Conservation (phyloP, 1,140 invertebrate species). For the Caerostris darwini region DNA sequence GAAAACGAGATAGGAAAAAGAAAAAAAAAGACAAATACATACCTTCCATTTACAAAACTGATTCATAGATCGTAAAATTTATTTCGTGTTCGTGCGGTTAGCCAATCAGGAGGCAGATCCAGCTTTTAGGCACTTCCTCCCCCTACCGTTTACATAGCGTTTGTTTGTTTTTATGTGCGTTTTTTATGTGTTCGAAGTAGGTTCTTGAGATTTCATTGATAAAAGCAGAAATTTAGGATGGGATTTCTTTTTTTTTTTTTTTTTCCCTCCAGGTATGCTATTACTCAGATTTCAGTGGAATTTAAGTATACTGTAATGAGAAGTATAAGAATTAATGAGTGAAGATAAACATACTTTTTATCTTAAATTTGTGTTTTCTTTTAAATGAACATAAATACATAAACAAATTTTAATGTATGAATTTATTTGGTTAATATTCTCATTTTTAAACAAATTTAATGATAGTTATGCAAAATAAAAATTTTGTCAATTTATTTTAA, state of each 20-base stretch:
- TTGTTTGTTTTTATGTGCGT: conserved; percentile 14
- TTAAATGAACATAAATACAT: too few species aligned
- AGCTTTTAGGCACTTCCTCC: neutral
- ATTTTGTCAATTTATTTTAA: too few species aligned
- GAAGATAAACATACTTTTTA: too few species aligned
- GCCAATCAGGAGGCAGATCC: conserved; percentile 10
- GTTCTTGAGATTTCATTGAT: conserved; percentile 56
- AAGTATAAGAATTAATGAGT: too few species aligned
- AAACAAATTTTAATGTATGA: too few species aligned
- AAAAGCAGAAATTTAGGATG: neutral
- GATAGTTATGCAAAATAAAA: too few species aligned
- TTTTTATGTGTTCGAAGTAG: neutral
- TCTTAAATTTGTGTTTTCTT: too few species aligned
- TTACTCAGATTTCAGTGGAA: neutral
- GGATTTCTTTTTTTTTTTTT: too few species aligned
- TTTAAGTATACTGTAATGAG: neutral
- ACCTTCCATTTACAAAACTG: conserved; percentile 74
- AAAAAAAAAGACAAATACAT: conserved; percentile 18
- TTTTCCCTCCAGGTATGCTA: neutral
- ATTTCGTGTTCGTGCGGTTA: neutral
- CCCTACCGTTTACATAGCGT: neutral
- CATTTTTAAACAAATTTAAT: too few species aligned
- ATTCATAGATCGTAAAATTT: conserved; percentile 66
- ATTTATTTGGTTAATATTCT: too few species aligned
- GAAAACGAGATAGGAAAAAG: conserved; percentile 8